A percentile compares a stretch with the other conserved stretches of the same genome.
Conservation (phyloP, 2,113 vertebrate genomes). For the Chaetura pelagica region DNA sequence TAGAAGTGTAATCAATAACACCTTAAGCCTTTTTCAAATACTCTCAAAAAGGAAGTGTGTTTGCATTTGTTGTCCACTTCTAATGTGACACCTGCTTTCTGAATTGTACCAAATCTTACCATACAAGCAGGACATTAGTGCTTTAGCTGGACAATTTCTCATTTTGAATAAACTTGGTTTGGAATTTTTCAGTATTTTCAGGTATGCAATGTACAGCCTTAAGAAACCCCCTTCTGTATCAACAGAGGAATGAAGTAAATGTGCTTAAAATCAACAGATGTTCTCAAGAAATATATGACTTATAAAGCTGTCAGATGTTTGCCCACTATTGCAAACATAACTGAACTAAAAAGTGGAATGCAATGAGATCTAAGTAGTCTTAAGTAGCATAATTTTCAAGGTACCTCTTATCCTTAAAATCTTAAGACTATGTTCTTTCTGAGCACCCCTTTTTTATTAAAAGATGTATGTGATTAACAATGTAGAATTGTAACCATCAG, state of each 20-base stretch:
- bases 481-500: background rate
- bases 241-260: background rate
- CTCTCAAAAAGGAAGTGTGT: background rate
- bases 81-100: background rate
- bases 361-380: background rate
- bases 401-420: background rate
- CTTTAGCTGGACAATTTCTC: background rate
- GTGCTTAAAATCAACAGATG: background rate
- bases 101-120: background rate
- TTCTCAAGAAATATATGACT: background rate
- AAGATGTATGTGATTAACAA: background rate
- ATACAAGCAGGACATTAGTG: background rate
- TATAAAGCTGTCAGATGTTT: background rate
- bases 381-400: background rate
- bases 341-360: background rate
- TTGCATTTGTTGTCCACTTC: background rate
- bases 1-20: background rate
- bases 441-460: background rate
- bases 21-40: background rate
- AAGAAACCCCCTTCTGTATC: fast-evolving
- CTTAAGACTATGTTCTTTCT: background rate
- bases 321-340: background rate
- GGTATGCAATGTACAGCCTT: background rate
- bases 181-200: background rate
- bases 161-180: fast-evolving